phyloP scores from a whole-genome alignment of 1,140 invertebrate species.

The Tetragnatha versicolor region DNA sequence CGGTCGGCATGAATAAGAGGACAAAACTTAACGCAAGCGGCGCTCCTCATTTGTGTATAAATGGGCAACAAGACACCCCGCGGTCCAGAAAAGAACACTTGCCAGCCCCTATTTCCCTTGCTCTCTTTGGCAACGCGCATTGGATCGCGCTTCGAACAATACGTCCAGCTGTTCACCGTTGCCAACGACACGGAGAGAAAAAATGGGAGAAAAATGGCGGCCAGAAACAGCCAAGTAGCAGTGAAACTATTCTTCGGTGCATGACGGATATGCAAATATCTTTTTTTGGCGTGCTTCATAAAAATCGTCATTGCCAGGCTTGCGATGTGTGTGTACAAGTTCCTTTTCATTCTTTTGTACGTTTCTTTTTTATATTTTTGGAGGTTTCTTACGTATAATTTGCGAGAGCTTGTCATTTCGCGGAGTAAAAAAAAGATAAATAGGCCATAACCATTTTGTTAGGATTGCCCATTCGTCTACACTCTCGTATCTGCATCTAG shows the following conservation, averaged over 20 bases:
- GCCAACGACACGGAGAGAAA: slow-evolving; percentile 3
- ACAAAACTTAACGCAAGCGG: slow-evolving; percentile 37
- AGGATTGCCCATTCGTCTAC: not conserved
- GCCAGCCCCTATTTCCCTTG: not conserved
- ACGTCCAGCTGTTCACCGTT: slow-evolving; percentile 26
- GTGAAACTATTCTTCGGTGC: not conserved
- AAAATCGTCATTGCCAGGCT: slow-evolving; percentile 17
- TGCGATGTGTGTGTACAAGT: not conserved
- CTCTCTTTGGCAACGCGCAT: too few species aligned
- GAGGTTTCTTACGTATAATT: not conserved
- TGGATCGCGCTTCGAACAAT: not conserved
- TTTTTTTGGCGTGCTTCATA: slow-evolving; percentile 21
- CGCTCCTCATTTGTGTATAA: slow-evolving; percentile 36
- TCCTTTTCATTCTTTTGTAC: not conserved
- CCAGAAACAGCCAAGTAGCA: not conserved
- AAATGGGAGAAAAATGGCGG: not conserved
- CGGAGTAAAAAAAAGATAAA: not conserved
- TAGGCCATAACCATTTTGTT: slow-evolving; percentile 23
- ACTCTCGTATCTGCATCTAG: slow-evolving; percentile 11
- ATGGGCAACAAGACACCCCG: slow-evolving; percentile 11
- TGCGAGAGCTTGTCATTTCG: not conserved
- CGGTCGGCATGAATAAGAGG: slow-evolving; percentile 2
- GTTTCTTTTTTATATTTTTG: not conserved
- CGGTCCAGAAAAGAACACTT: slow-evolving; percentile 4
- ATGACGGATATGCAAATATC: slow-evolving; percentile 27